Percentiles rank a stretch among this genome's conserved stretches.
These are phyloP conservation scores for Sterna hirundo DNA, from an alignment of 2,113 vertebrate species.

Conservation along the genomic window DNA sequence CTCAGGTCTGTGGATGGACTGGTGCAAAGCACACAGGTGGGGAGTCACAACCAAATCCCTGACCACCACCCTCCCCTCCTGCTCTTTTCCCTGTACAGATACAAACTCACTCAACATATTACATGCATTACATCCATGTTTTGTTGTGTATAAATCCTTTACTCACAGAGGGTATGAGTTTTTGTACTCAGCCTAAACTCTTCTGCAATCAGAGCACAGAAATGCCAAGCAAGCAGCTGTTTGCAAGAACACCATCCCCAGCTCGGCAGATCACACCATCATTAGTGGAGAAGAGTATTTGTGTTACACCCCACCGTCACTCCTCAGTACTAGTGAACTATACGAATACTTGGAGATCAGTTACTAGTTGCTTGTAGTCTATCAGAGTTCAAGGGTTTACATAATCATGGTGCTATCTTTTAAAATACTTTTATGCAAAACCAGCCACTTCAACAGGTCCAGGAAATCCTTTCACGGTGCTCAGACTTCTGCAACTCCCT, in stretches of 20 bases:
- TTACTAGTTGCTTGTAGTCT: neutral
- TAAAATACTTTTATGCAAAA: neutral
- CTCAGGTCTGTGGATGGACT: neutral
- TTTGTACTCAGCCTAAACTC: neutral
- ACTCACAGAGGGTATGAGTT: neutral
- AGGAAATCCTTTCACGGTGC: neutral
- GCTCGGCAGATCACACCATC: neutral
- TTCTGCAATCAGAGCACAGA: neutral
- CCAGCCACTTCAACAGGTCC: neutral
- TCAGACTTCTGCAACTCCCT: neutral
- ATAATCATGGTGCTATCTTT: neutral
- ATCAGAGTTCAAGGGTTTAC: neutral
- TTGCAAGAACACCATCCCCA: neutral
- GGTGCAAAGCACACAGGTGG: neutral
- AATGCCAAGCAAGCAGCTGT: neutral
- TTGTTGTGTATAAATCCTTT: neutral
- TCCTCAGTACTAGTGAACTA: neutral
- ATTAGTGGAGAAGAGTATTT: neutral
- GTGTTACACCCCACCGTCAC: neutral
- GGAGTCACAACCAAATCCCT: neutral
- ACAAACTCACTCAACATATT: rapidly evolving
- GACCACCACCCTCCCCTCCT: neutral
- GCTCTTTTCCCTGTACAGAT: neutral
- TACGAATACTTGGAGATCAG: neutral
- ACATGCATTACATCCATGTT: rapidly evolving